Base-by-base conservation (phyloP, 2,888 invertebrate genomes). In the Trissonchulus sp. region DNA sequence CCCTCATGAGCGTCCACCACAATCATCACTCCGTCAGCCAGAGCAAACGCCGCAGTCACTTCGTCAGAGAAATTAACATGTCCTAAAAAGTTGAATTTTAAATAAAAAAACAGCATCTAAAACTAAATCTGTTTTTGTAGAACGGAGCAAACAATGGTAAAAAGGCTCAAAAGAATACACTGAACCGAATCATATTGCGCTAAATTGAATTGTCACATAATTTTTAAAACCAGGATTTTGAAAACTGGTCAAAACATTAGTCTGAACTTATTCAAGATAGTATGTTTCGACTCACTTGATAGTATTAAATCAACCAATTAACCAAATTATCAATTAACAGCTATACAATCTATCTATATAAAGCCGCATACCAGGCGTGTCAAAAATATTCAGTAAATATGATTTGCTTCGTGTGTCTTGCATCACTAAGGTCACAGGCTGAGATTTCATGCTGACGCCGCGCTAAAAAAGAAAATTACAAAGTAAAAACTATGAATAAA, bases 1-100 rank as follows among this genome's bases (percentile, higher is more conserved):
- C 99, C 99, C 87, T 99, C 99, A 0, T 98, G 97, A 0, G 97
- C 98, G 87, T 99, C 99, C 2, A 99, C 92, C 84, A 99, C 93
- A 0, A 99, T 87, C 0, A 98, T 92, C 8, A 95, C 93, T 68
- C 95, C 96, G 88, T 91, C 91, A 81, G 89, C 89, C 3, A 97
- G 88, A 77, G 99, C 90, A 88, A 96, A 92, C 0, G 97, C 94
- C 1, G 99, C 97, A 0, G 98, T 96, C 1, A 93, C 95, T 87
- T 99, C 99, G 87, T 99, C 99, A 37, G 97, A 97, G 85, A 98
- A 99, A 85, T 99, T 99, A 0, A 99, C 98, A 87, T 99, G 99
- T 0, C 98, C 91, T 89, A 81, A 28, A 75, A 72, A n/a, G n/a
- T n/a, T n/a, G n/a, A n/a, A n/a, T n/a, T 65, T 65, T 31, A 3